Conservation (phyloP, 2,797 vertebrate genomes). For the Peromyscus aztecus region DNA sequence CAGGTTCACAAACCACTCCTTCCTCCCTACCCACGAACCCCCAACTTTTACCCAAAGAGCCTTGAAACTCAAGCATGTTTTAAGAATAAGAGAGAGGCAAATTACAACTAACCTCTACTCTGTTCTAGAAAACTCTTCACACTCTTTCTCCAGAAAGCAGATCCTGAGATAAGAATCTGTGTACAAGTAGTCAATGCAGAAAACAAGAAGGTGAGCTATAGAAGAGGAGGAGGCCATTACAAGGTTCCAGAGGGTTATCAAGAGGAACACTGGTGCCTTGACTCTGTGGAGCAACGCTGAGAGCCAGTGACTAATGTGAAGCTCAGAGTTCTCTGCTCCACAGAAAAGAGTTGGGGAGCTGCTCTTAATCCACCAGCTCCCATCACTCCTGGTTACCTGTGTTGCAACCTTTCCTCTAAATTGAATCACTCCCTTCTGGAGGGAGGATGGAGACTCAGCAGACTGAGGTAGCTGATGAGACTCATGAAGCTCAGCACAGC, state of each 20-base stretch:
- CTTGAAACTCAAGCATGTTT: background rate
- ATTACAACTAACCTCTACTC: background rate
- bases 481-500: background rate
- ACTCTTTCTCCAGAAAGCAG: background rate
- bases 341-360: background rate
- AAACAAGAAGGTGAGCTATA: background rate
- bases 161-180: background rate
- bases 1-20: background rate
- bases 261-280: background rate
- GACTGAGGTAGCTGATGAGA: background rate
- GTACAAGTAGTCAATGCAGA: background rate
- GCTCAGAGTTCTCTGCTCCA: background rate
- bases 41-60: background rate
- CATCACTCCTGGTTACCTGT: background rate
- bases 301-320: background rate
- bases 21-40: background rate
- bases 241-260: background rate
- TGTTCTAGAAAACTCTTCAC: background rate
- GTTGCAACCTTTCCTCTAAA: background rate
- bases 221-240: background rate
- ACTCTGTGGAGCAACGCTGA: background rate
- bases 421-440: background rate
- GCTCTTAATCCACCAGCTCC: background rate
- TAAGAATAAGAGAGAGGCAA: background rate
- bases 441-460: background rate